A percentile compares a stretch with the other conserved stretches of the same genome.
phyloP scores from a whole-genome alignment of 2,888 invertebrate species.

The Synergus gifuensis region DNA sequence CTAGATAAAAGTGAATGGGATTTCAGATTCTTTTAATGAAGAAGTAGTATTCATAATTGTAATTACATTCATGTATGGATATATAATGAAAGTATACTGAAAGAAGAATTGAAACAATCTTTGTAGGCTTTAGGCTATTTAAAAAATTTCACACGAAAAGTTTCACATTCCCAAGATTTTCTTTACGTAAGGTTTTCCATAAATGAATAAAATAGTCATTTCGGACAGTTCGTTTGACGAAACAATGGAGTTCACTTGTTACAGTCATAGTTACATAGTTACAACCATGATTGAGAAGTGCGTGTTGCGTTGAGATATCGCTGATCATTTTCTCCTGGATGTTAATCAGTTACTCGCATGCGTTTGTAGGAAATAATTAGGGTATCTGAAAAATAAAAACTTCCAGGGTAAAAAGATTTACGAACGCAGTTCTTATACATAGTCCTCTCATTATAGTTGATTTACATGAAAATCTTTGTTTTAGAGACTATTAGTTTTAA shows the following conservation, averaged over 20 bases:
- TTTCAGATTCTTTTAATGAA: neutral
- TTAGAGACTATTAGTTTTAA: neutral
- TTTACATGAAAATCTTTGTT: neutral
- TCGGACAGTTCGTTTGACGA: constrained; percentile 19
- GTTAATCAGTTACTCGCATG: constrained; percentile 24
- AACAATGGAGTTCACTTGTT: constrained; percentile 27
- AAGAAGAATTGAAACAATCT: neutral
- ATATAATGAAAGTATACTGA: neutral
- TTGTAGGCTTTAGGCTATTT: neutral
- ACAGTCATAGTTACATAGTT: constrained; percentile 16
- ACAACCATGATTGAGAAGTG: constrained; percentile 22
- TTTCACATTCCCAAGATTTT: neutral
- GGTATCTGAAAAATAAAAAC: constrained; percentile 7
- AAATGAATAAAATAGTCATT: constrained; percentile 16
- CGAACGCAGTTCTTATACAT: neutral
- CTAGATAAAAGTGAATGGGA: neutral
- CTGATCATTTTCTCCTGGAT: constrained; percentile 14
- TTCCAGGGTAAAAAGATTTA: neutral
- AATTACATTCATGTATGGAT: neutral
- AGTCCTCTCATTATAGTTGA: neutral
- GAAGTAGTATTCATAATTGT: neutral
- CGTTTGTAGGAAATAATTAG: constrained; percentile 24
- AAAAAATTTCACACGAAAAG: neutral
- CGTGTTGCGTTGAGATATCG: constrained; percentile 10
- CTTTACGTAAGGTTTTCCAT: constrained; percentile 25